Base-by-base conservation (phyloP, 2,888 invertebrate species). In the Melanargia galathea region DNA sequence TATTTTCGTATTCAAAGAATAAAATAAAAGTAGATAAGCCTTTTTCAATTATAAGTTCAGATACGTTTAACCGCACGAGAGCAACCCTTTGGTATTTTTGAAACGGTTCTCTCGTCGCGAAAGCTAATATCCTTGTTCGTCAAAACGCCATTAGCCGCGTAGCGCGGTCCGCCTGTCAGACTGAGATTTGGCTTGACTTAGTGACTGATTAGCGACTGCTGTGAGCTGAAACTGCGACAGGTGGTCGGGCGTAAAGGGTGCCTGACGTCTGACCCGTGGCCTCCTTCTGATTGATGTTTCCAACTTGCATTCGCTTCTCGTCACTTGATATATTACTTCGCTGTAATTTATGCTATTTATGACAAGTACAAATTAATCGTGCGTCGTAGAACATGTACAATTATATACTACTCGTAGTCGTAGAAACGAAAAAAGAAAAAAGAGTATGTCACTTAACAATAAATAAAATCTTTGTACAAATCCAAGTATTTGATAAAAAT, bases 181-280 rank as follows among this genome's bases (percentile, higher is more conserved):
- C 83, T 77, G 88, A 90, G 89, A 90, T 90, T 90, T 87, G 82
- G 84, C 81, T 83, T 82, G 84, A 85, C 86, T 87, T 87, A 87
- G 87, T 90, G 90, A 90, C 90, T 90, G 90, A 90, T 90, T 90
- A 89, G 90, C 87, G 85, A 85, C 86, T 84, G 84, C 80, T 85
- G 82, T 77, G 81, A 80, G 82, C 79, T 76, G 71, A 72, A 82
- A 79, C 80, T 79, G 81, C 81, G 80, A 88, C 90, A 90, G 88
- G 90, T 89, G 90, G 89, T 87, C 85, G 87, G 84, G 82, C 84
- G 82, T 80, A 79, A 69, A 75, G 71, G 71, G 64, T 67, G 72
- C 70, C 70, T 72, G 88, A 84, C 86, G 71, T 70, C 70, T 72
- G 88, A 84, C 86, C 84, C 83, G 79, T 78, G 81, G 77, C 81